These are phyloP conservation scores for Neoarius graeffei DNA, from an alignment of 2,113 vertebrate species.

Conservation along the genomic window DNA sequence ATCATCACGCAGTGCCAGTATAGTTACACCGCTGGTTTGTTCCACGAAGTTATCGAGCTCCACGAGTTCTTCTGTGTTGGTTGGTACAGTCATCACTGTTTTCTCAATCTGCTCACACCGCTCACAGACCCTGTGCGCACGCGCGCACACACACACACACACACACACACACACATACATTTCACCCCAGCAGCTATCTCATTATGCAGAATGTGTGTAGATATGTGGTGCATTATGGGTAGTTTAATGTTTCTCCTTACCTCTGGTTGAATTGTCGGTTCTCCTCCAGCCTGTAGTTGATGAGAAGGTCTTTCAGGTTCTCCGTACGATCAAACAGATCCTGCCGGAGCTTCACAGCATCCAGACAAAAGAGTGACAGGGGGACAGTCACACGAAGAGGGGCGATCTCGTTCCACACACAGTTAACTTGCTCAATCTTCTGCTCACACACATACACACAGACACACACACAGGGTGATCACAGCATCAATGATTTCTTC, in stretches of 20 bases:
- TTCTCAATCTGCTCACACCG: conserved; percentile 78
- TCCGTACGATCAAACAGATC: conserved; percentile 77
- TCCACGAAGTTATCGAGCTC: conserved; percentile 73
- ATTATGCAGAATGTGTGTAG: background rate
- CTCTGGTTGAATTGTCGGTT: conserved; percentile 79
- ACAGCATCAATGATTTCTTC: background rate
- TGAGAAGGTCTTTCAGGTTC: conserved; percentile 76
- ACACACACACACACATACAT: conserved; percentile 20
- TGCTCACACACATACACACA: conserved; percentile 55
- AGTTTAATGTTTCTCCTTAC: conserved; percentile 61
- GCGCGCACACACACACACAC: conserved; percentile 33
- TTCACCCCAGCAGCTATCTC: background rate
- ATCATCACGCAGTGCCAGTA: conserved; percentile 75
- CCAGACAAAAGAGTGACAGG: conserved; percentile 86
- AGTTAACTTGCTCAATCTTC: conserved; percentile 78
- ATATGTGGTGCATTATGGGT: background rate
- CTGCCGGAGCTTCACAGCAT: conserved; percentile 76
- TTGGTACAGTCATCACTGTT: conserved; percentile 73
- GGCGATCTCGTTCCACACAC: conserved; percentile 76
- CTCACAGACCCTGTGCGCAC: conserved; percentile 77
- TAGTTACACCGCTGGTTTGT: conserved; percentile 78
- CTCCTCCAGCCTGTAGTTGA: conserved; percentile 77
- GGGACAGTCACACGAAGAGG: conserved; percentile 79
- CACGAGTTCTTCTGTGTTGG: conserved; percentile 80
- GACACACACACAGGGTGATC: background rate